Evolutionary conservation across 2,888 invertebrate genomes (phyloP), one percentile per base, ranked within the genome.

Genomic region (Oxyscelio sp.): DNA sequence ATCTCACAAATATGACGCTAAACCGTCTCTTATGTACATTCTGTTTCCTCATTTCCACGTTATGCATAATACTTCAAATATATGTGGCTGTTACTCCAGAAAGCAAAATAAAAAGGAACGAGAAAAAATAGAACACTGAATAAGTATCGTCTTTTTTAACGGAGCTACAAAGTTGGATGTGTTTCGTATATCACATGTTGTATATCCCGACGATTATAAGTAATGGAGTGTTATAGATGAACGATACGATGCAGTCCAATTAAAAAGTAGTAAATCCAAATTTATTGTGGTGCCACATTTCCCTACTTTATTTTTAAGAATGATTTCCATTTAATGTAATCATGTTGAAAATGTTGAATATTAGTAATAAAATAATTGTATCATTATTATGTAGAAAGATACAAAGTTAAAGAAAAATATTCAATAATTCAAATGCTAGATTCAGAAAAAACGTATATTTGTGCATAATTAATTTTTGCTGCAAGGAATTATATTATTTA

Each of bases 1-100:
- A 58, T 75, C 58, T 75, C 58, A 34, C 54, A 48, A 66, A 66
- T 75, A 58, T 38, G 75, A 50, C 75, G 40, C 56, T 66, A 66
- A 75, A 75, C 43, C 48, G 43, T 63, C 45, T 56, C 65, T 48
- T 52, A 50, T 61, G 31, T 31, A 48, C 48, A 45, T 54, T 54
- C 40, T 43, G 54, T 68, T 68, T 68, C 40, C 27, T 68, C 68
- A 68, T 68, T 54, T 68, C 24, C 52, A 54, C 40, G 38, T 40
- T 68, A 52, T 27, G 54, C 40, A 43, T 40, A 68, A 31, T 43
- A 43, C 24, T 38, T 24, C 40, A 68, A 40, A 52, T 54, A 40
- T 54, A 68, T 68, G 68, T 68, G 22, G n/a, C 45, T 63, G 40
- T 38, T 19, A 24, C 52, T 65, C 9, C 19, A 34, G 34, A 31